Evolutionary conservation across 2,888 invertebrate species (phyloP), one percentile per base, ranked within the genome.

Genomic region (Eristalis arbustorum): DNA sequence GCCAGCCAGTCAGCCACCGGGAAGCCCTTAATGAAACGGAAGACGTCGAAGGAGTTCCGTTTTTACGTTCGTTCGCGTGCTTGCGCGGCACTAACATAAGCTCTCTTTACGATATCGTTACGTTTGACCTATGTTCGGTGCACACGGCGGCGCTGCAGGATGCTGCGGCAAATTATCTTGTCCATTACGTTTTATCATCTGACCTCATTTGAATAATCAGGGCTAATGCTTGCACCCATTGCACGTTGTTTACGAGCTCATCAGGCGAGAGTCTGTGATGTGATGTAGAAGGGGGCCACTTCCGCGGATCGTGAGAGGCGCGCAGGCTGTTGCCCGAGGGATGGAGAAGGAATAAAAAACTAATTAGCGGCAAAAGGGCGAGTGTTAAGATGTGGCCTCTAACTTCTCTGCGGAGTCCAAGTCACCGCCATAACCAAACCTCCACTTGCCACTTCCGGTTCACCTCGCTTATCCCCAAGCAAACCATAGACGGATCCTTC

Each of bases 1-100:
- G 31, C 8, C 31, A 31, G n/a, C n/a, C n/a, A n/a, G n/a, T n/a
- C n/a, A n/a, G n/a, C n/a, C 31, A 25, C 25, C 61, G 64, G 40
- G 77, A 81, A 81, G 77, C 84, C 72, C 72, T 31, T 76, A 84
- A 81, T 84, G 84, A 84, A 81, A 84, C 84, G 76, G 81, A 81
- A 77, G 68, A 76, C 62, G 68, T 77, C 61, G 61, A 80, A 73
- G 74, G 31, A 18, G 10, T 34, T 34, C 31, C 31, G 5, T 22
- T 59, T 57, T 66, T 61, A 28, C 61, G 40, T n/a, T 76, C 57
- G n/a, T n/a, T 49, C 62, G 13, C 57, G 56, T 69, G 42, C 28
- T 23, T 66, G 34, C 69, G 40, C 57, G 62, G 62, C 66, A 67
- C 75, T 22, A 76, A 68, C 76, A 76, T 68, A 72, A 68, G 76